Conservation (phyloP, 2,888 invertebrate species). For the Chironomus tentans region DNA sequence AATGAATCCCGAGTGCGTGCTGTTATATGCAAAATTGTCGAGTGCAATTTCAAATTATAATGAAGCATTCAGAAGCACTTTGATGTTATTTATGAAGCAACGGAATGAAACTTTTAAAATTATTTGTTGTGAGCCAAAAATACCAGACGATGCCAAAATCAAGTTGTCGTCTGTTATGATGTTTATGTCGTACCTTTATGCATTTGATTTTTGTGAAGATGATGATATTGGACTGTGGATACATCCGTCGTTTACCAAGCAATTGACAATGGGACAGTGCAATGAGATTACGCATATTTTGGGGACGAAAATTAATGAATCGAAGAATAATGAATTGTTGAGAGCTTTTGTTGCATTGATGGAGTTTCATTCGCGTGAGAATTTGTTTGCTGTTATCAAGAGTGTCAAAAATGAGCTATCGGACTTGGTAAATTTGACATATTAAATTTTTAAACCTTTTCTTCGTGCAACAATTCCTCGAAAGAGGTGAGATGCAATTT, state of each 20-base stretch:
- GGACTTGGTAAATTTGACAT: too few relatives aligned
- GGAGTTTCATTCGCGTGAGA: too few relatives aligned
- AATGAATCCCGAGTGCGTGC: neutral
- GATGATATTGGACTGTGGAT: neutral
- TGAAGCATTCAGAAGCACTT: neutral
- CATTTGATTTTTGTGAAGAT: neutral
- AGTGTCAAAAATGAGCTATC: too few relatives aligned
- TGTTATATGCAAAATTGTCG: neutral
- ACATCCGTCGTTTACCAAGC: neutral
- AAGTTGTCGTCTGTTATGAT: neutral
- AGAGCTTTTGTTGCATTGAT: too few relatives aligned
- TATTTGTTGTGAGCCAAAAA: neutral
- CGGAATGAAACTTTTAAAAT: neutral
- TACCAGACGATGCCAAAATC: neutral
- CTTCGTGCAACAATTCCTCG: too few relatives aligned
- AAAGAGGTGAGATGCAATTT: too few relatives aligned
- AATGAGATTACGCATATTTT: too few relatives aligned
- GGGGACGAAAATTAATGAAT: too few relatives aligned
- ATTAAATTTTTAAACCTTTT: too few relatives aligned
- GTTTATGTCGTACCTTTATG: neutral
- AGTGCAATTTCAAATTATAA: neutral
- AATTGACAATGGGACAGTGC: too few relatives aligned
- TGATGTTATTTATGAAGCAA: neutral
- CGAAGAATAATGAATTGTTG: too few relatives aligned
- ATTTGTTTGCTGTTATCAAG: too few relatives aligned